Conservation (phyloP, 2,113 vertebrate genomes). For the Ceratotherium simum region DNA sequence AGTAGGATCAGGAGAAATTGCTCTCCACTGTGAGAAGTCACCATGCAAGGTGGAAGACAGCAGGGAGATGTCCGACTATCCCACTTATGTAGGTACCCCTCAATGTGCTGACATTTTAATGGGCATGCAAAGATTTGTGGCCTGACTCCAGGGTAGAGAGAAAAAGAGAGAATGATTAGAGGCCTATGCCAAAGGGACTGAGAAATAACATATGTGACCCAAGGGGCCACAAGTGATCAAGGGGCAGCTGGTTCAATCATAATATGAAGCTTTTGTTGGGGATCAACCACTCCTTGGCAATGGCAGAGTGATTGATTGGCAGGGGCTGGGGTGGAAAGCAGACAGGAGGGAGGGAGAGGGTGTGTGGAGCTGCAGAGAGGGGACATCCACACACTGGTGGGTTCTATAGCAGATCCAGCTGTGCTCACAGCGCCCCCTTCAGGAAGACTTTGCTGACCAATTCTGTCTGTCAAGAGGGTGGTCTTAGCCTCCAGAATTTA, state of each 20-base stretch:
- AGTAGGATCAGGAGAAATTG: neutral
- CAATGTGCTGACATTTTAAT: neutral
- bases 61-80: neutral
- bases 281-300: neutral
- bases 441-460: neutral
- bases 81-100: neutral
- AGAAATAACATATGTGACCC: neutral
- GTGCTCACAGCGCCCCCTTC: neutral
- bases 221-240: too few species aligned
- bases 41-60: too few species aligned
- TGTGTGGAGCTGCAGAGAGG: neutral
- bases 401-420: too few species aligned
- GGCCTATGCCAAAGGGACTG: neutral
- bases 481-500: neutral
- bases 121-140: neutral
- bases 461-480: neutral
- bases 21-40: neutral
- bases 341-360: neutral
- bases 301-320: neutral
- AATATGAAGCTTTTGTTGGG: neutral
- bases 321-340: neutral
- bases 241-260: neutral
- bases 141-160: neutral
- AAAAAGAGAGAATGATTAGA: neutral
- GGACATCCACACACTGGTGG: fast-evolving